Evolutionary conservation across 1,140 invertebrate genomes (phyloP), one percentile per base, ranked within the genome.

Genomic region (Sinonovacula constricta): DNA sequence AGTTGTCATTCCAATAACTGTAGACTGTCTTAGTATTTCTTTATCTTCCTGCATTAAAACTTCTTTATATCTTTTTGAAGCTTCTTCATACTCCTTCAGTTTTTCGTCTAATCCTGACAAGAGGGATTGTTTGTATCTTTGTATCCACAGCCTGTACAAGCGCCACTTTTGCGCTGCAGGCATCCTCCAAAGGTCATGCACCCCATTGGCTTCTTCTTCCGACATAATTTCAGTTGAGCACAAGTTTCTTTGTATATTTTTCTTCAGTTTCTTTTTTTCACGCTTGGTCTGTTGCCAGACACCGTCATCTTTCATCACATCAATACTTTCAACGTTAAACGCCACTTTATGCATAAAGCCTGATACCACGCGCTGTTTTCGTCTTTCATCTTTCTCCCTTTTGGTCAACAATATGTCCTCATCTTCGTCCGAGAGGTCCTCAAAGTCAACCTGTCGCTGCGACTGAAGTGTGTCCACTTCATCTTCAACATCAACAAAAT

Each of bases 1-100:
- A 24, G 89, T 91, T 30, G 90, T 91, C 89, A 91, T 88, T 10
- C 88, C 90, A 71, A 91, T 85, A 15, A 91, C 77, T 1, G 76
- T 82, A 7, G 85, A 91, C n/a, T 87, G 83, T 60, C 82, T 63
- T 74, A 91, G 82, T 12, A 91, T 84, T 24, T 71, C 70, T 24
- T 85, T 82, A 74, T 91, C 89, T 69, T 86, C 85, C 59, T 87
- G 67, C 33, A 82, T 74, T 28, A 81, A 45, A 24, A 86, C 63
- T 65, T 88, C 88, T 30, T 80, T 70, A 67, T 86, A 83, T 26
- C 82, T 72, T 62, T 57, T 65, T 4, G 70, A 59, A 3, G 77
- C 62, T 12, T 51, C 67, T 12, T 82, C 53, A 79, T 81, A 88
- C 22, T 82, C 70, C 31, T 81, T 60, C 33, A 79, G 65, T 33